Conservation (phyloP, 2,888 invertebrate genomes). For the Rambutsinella grinnellia region DNA sequence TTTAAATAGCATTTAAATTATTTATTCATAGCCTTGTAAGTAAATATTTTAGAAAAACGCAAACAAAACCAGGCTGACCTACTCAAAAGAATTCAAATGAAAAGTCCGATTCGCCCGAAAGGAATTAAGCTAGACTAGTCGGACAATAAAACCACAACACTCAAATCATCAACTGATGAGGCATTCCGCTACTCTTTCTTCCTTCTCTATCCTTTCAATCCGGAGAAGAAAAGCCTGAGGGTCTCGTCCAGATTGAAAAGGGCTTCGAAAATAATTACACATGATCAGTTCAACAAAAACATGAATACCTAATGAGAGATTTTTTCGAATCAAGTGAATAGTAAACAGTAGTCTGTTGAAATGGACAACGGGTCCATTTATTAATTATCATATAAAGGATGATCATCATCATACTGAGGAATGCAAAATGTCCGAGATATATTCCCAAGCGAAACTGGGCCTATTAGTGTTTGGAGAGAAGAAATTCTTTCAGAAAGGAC, state of each 20-base stretch:
- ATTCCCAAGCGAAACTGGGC: not conserved
- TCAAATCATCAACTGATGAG: constrained; percentile 33
- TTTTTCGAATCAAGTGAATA: not conserved
- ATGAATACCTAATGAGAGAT: constrained; percentile 25
- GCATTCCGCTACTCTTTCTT: constrained; percentile 26
- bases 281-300: constrained; percentile 12
- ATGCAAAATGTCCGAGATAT: constrained; percentile 21
- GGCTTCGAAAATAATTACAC: constrained; percentile 20
- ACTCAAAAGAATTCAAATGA: constrained; percentile 48
- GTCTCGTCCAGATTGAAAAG: constrained; percentile 8
- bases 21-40: not conserved
- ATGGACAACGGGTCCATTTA: not conserved
- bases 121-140: constrained; percentile 31
- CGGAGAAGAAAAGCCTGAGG: constrained; percentile 27
- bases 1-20: no score
- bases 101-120: constrained; percentile 6
- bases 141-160: constrained; percentile 8
- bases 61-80: constrained; percentile 30
- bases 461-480: not conserved
- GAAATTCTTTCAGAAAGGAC: not conserved
- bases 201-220: no score
- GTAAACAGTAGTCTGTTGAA: not conserved
- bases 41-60: not conserved
- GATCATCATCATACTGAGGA: no score
- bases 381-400: not conserved